These are phyloP conservation scores for Melanotaenia duboulayi DNA, from an alignment of 2,113 vertebrate species.

Conservation along the genomic window DNA sequence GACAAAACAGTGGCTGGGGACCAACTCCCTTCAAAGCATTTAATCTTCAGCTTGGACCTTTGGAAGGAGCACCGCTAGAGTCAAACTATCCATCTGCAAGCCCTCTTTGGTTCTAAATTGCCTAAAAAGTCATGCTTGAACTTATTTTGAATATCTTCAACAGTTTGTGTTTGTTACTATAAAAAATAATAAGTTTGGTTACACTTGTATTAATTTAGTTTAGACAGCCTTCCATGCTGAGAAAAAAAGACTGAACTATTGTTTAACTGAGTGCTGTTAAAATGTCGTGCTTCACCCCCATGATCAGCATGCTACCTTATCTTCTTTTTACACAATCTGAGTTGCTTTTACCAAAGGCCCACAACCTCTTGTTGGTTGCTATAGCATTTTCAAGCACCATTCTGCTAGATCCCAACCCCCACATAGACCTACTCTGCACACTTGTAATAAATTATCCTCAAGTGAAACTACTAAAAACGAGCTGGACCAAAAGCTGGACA, in stretches of 20 bases:
- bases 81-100: constrained; percentile 2
- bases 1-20: constrained; percentile 86
- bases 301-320: constrained; percentile 56
- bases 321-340: constrained; percentile 63
- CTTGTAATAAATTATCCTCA: constrained; percentile 99
- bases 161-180: constrained; percentile 5
- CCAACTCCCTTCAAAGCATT: constrained; percentile 45
- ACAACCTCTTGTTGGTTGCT: constrained; percentile 90
- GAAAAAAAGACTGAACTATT: constrained; percentile 13
- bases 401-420: constrained; percentile 79
- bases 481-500: constrained; percentile 85
- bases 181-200: constrained; percentile 8
- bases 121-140: neutral
- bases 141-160: constrained; percentile 4
- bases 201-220: constrained; percentile 1
- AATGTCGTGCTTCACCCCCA: constrained; percentile 54
- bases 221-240: neutral
- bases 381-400: constrained; percentile 98
- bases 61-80: accelerated
- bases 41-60: constrained; percentile 38
- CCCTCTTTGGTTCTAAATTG: neutral
- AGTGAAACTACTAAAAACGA: constrained; percentile 94
- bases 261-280: constrained; percentile 52
- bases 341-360: constrained; percentile 78
- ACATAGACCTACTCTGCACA: constrained; percentile 87